These are phyloP conservation scores for Silurus aristotelis DNA, from an alignment of 2,797 vertebrate species.

Conservation along the genomic window DNA sequence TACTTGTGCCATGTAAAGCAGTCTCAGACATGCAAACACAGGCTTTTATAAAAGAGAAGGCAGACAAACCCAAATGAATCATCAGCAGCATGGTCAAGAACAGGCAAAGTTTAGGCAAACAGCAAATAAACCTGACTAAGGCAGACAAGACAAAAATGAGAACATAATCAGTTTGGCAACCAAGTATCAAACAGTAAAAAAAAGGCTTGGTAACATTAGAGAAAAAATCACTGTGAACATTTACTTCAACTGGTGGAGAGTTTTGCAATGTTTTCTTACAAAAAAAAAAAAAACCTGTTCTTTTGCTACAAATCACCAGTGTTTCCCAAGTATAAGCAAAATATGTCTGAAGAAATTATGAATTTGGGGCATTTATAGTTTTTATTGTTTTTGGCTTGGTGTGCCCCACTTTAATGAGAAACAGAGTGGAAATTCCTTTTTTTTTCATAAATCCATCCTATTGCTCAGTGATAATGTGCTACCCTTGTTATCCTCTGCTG, in stretches of 20 bases:
- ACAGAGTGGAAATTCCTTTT: slow-evolving; percentile 23
- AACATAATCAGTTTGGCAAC: too few species aligned
- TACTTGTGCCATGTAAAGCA: too few species aligned
- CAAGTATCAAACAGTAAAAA: too few species aligned
- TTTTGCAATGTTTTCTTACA: slow-evolving; percentile 12
- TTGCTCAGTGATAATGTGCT: background rate
- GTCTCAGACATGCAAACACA: too few species aligned
- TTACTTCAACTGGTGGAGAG: background rate
- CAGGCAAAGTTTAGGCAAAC: too few species aligned
- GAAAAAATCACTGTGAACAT: background rate
- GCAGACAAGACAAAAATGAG: too few species aligned
- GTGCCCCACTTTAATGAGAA: slow-evolving; percentile 19
- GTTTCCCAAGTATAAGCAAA: background rate
- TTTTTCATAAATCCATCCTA: slow-evolving; percentile 32
- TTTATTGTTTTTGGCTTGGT: background rate
- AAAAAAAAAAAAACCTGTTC: background rate
- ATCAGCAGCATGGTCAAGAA: too few species aligned
- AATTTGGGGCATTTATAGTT: background rate
- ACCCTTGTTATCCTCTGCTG: background rate
- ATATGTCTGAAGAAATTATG: background rate
- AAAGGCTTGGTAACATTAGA: too few species aligned
- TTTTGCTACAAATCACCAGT: background rate
- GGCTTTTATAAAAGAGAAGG: too few species aligned
- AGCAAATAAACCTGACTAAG: too few species aligned
- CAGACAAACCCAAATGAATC: too few species aligned